These are phyloP conservation scores for Bettongia penicillata DNA, from an alignment of 2,113 vertebrate genomes.

Conservation along the genomic window DNA sequence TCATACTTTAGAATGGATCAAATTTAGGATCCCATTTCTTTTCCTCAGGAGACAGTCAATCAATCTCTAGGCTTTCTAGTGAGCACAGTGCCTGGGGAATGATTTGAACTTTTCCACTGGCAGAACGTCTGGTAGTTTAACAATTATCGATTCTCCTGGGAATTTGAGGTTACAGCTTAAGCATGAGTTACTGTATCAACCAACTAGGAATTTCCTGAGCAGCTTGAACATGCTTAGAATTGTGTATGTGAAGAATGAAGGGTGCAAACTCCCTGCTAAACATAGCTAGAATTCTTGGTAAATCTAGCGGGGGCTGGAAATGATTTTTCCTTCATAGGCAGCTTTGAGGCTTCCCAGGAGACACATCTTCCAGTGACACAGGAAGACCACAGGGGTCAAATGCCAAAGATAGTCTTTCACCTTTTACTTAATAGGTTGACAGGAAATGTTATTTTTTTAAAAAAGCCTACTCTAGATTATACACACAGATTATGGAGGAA, in stretches of 20 bases:
- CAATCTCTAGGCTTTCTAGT: not conserved
- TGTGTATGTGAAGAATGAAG: not conserved
- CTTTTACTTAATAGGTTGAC: not conserved
- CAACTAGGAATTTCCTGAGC: not conserved
- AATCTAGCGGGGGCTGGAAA: not conserved
- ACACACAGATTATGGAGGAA: not conserved
- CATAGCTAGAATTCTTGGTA: not conserved
- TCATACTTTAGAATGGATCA: not conserved
- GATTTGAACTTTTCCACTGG: not conserved
- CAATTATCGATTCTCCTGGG: not conserved
- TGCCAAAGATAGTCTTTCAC: not conserved
- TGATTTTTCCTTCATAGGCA: not conserved
- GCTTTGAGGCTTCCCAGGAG: not conserved
- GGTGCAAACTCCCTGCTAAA: not conserved
- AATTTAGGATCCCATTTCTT: not conserved
- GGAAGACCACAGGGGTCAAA: not conserved
- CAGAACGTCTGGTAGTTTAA: not conserved
- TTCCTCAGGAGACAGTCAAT: not conserved
- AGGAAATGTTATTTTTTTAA: not conserved
- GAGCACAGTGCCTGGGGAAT: not conserved
- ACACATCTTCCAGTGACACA: not conserved
- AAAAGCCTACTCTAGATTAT: not conserved
- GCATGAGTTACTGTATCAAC: not conserved
- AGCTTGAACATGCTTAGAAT: not conserved
- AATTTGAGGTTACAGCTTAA: not conserved